Evolutionary conservation across 2,888 invertebrate species (phyloP).

Genomic region (Heliconius aoede): DNA sequence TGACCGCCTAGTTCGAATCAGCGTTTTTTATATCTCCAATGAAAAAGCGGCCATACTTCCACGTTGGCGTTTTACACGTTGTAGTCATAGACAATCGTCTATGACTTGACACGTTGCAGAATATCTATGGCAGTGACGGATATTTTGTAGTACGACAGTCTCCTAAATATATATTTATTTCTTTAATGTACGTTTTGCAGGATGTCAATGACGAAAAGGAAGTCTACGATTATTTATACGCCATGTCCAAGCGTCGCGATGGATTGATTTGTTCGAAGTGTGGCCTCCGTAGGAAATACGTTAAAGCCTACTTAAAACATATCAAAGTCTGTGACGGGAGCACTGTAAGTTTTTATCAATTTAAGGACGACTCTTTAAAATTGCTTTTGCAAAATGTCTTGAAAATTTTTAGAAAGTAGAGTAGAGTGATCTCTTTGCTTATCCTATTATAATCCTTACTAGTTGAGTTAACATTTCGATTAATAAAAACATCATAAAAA

Average conservation of each 20-base stretch:
- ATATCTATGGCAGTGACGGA: no score
- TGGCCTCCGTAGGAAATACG: conserved; percentile 51
- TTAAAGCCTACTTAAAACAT: conserved; percentile 49
- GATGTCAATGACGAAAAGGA: conserved; percentile 48
- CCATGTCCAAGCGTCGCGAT: conserved; percentile 50
- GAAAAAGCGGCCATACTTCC: no score
- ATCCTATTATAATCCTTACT: no score
- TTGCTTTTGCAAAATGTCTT: no score
- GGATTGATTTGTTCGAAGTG: conserved; percentile 58
- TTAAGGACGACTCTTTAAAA: background rate
- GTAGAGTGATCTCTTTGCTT: background rate
- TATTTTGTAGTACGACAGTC: no score
- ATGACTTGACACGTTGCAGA: no score
- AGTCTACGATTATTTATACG: conserved; percentile 45
- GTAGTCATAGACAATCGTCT: no score
- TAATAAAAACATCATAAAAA: background rate
- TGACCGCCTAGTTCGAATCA: no score
- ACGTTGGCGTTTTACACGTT: no score
- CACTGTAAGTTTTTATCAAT: conserved; percentile 35
- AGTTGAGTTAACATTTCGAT: background rate
- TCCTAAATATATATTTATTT: background rate
- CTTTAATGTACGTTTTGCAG: conserved; percentile 54
- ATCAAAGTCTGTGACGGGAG: conserved; percentile 43
- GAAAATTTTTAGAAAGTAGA: no score
- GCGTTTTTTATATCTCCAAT: no score